Evolutionary conservation across 2,113 vertebrate species (phyloP), one percentile per base, ranked within the genome.

Genomic region (Phainopepla nitens): DNA sequence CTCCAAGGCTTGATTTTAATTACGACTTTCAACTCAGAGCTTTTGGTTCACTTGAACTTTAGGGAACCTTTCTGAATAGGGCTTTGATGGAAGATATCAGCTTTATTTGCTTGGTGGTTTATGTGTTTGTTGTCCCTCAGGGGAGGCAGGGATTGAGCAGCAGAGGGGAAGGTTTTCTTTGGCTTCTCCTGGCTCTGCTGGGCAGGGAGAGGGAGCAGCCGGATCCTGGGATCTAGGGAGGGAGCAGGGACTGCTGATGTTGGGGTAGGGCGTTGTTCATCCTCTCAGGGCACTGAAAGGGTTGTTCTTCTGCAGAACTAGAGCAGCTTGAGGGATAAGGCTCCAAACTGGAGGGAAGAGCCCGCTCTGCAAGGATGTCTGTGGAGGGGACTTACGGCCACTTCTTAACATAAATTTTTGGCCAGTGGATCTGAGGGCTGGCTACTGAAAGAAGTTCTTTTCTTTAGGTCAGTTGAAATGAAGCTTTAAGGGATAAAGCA

Each of bases 1-100:
- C 57, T 86, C 64, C 65, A 50, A 61, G 88, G 9, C 31, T 80
- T 49, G 21, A 29, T 29, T 94, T 82, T 90, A 89, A 65, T 86
- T 45, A 54, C 4, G 6, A 17, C 42, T 84, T 91, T 50, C 31
- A 71, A 7, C 33, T 58, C 1, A 0, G 45, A 90, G 58, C 68
- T 10, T 28, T 62, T 50, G 33, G 16, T 61, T 80, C 66, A 29
- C 47, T 66, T 84, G 73, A 91, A 58, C 51, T n/a, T 33, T 33
- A 47, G 23, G 15, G 29, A 65, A 82, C 65, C 28, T 84, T 93
- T 82, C 72, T 56, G 39, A 84, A 33, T 1, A 45, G 44, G 62
- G 42, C 62, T 80, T 31, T 80, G 79, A 47, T 72, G 58, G 44
- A 56, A 82, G 50, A 15, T 8, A 56, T 0, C 35, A 4, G 22